Percentiles rank a stretch among this genome's conserved stretches.
Evolutionary conservation across 1,140 invertebrate genomes (phyloP).

Genomic region (Pachypsylla venusta): DNA sequence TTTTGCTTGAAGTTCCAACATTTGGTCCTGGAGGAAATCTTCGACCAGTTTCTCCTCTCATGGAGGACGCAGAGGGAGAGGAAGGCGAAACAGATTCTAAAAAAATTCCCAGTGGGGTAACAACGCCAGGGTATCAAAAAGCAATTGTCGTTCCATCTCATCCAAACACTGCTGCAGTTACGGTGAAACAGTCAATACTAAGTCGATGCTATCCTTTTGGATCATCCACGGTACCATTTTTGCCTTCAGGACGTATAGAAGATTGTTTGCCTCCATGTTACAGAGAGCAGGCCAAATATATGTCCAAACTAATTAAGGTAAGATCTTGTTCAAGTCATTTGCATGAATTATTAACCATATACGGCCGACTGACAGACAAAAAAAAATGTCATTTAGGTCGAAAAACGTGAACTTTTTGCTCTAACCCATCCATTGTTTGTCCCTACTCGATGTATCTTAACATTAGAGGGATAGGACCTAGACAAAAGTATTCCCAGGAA

Average conservation of each 20-base stretch:
- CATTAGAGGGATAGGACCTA: too few species aligned
- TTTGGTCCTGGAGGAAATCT: slow-evolving; percentile 28
- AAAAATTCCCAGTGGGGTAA: slow-evolving; percentile 14
- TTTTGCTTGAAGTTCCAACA: slow-evolving; percentile 28
- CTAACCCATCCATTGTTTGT: too few species aligned
- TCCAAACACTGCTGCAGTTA: slow-evolving; percentile 14
- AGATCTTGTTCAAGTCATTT: too few species aligned
- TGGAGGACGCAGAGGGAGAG: slow-evolving; percentile 28
- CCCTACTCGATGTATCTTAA: too few species aligned
- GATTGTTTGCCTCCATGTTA: slow-evolving; percentile 40
- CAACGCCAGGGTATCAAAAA: slow-evolving; percentile 33
- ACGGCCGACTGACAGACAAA: too few species aligned
- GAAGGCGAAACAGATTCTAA: slow-evolving; percentile 17
- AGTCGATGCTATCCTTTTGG: slow-evolving; percentile 29
- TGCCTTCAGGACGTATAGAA: slow-evolving; percentile 29
- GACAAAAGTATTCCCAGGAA: too few species aligned
- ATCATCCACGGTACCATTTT: slow-evolving; percentile 24
- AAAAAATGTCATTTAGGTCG: too few species aligned
- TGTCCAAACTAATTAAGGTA: slow-evolving; percentile 41
- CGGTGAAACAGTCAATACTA: slow-evolving; percentile 21
- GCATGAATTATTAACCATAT: too few species aligned
- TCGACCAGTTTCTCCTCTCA: slow-evolving; percentile 29
- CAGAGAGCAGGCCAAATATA: slow-evolving; percentile 36
- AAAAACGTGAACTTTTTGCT: too few species aligned
- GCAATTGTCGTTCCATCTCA: slow-evolving; percentile 29